Percentiles rank a stretch among this genome's conserved stretches.
These are phyloP conservation scores for Dicaeum eximium DNA, from an alignment of 2,113 vertebrate species.

Conservation along the genomic window DNA sequence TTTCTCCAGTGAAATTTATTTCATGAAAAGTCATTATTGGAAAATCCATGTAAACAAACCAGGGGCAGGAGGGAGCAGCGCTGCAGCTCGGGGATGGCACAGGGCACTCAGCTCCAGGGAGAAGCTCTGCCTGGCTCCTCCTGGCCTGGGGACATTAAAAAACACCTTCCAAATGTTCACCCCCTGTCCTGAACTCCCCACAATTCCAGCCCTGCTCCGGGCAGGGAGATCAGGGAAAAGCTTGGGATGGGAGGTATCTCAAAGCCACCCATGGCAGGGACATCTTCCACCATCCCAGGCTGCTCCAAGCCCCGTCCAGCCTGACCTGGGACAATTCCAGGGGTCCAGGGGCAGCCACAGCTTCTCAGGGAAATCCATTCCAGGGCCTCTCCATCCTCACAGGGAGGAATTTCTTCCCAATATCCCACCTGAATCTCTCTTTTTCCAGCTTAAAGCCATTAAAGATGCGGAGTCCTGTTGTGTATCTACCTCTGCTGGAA, in stretches of 20 bases:
- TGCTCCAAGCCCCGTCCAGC: accelerated
- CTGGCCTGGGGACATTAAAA: background rate
- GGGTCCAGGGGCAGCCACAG: background rate
- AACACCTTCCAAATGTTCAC: accelerated
- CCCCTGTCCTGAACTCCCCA: too few relatives aligned
- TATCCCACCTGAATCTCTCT: background rate
- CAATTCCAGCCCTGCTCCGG: background rate
- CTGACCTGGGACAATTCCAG: background rate
- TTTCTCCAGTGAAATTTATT: background rate
- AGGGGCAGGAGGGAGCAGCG: background rate
- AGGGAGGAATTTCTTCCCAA: background rate
- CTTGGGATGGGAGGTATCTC: background rate
- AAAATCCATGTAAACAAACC: background rate
- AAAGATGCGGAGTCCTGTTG: too few relatives aligned
- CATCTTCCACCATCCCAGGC: accelerated
- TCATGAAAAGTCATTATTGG: background rate
- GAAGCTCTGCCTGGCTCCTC: background rate
- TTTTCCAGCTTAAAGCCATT: background rate
- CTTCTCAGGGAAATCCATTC: background rate
- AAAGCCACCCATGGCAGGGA: background rate
- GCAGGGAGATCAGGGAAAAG: background rate
- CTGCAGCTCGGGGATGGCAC: background rate
- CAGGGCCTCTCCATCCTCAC: background rate
- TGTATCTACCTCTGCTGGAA: background rate
- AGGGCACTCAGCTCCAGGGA: background rate